Evolutionary conservation across 2,888 invertebrate genomes (phyloP), one percentile per base, ranked within the genome.

Genomic region (Euphydryas editha): DNA sequence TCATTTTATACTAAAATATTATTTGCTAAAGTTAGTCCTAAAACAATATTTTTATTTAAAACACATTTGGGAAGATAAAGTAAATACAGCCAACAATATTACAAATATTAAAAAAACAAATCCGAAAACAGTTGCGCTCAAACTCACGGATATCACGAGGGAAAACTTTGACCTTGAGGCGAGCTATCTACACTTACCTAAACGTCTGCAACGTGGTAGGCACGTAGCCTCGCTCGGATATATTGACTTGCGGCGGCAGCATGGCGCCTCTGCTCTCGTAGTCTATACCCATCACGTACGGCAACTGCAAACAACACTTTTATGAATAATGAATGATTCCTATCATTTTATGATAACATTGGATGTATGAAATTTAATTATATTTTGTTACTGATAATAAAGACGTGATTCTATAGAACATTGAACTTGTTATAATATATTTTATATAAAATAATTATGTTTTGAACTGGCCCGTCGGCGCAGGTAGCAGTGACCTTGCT

Each of bases 171-270:
- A 67, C 70, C 70, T 70, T 70, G 67, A 30, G 30, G 51, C 46
- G 11, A 17, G 18, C 36, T 84, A 46, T 15, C 13, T n/a, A n/a
- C n/a, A n/a, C n/a, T n/a, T 83, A 94, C 94, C 94, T 94, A 90
- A 96, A 97, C 73, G 96, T 95, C 87, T 96, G 95, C 78, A 96
- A 94, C 75, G 94, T 94, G 73, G 95, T 95, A 62, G 98, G 97
- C 71, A 98, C 96, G 78, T 94, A 93, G 57, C 98, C 98, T 75
- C 94, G 94, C 77, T 95, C 95, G 62, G 97, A 95, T 79, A 98
- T 97, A 92, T 97, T 97, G 81, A 98, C 95, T 80, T 95, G 95
- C 15, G 98, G 98, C 74, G 95, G 94, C 78, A 95, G 88, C 93
- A 98, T 94, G 75, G 97, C 97, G 78, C 95, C 95, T 72, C 95